Evolutionary conservation across 2,888 invertebrate species (phyloP).

Genomic region (Tachina lurida): DNA sequence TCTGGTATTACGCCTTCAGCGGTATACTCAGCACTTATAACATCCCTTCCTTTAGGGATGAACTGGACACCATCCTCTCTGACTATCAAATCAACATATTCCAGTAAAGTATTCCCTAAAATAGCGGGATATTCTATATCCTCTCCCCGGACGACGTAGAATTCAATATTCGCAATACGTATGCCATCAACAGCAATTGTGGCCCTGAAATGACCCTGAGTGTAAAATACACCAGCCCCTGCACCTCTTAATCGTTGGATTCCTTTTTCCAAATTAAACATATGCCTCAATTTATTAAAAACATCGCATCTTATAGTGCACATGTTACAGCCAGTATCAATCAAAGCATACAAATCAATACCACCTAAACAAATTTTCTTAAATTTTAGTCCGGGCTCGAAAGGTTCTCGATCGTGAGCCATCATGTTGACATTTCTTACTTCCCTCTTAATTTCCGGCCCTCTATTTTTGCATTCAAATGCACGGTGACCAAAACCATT

Average conservation of each 20-base stretch:
- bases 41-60: too few relatives aligned
- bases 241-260: slow-evolving; percentile 39
- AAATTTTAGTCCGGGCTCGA: slow-evolving; percentile 32
- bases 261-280: slow-evolving; percentile 34
- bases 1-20: too few relatives aligned
- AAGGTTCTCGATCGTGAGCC: slow-evolving; percentile 42
- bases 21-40: too few relatives aligned
- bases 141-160: slow-evolving; percentile 52
- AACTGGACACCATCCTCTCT: slow-evolving; percentile 39
- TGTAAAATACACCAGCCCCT: slow-evolving; percentile 51
- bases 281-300: background rate
- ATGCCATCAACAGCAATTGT: slow-evolving; percentile 50
- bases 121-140: slow-evolving; percentile 63
- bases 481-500: slow-evolving; percentile 23
- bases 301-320: slow-evolving; percentile 20
- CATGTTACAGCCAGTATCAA: slow-evolving; percentile 30
- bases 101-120: slow-evolving; percentile 63
- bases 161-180: background rate
- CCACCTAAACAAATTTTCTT: background rate
- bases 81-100: slow-evolving; percentile 54
- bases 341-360: slow-evolving; percentile 10
- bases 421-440: slow-evolving; percentile 21
- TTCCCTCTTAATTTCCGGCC: slow-evolving; percentile 23
- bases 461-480: slow-evolving; percentile 8
- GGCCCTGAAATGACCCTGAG: slow-evolving; percentile 53